Evolutionary conservation across 2,888 invertebrate species (phyloP).

Genomic region (Latrodectus elegans): DNA sequence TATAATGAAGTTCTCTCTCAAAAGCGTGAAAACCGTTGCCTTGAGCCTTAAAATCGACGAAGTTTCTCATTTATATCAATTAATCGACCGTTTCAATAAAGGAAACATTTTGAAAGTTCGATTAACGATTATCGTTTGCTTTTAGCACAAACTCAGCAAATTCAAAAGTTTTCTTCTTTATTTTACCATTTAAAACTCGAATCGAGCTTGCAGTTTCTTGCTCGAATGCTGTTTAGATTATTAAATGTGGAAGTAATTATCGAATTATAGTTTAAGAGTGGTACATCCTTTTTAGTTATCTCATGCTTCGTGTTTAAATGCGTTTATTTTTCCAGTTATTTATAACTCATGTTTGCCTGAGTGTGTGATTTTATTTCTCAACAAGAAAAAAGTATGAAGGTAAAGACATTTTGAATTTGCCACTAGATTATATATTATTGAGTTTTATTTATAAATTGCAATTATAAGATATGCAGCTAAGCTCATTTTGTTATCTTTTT

Average conservation of each 20-base stretch:
- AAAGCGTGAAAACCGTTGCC: slow-evolving; percentile 15
- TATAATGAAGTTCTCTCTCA: not conserved
- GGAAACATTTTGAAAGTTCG: slow-evolving; percentile 30
- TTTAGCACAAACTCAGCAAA: not conserved
- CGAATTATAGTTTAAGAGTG: not conserved
- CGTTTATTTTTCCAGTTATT: too few relatives aligned
- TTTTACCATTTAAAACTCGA: not conserved
- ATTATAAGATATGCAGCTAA: too few relatives aligned
- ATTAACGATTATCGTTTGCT: slow-evolving; percentile 14
- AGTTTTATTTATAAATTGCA: too few relatives aligned
- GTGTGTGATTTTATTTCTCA: too few relatives aligned
- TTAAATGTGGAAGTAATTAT: not conserved
- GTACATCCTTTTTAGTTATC: too few relatives aligned
- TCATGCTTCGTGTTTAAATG: too few relatives aligned
- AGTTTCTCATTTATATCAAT: slow-evolving; percentile 12
- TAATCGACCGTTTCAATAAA: slow-evolving; percentile 22
- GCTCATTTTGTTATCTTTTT: too few relatives aligned
- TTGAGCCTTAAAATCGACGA: slow-evolving; percentile 2
- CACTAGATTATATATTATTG: too few relatives aligned
- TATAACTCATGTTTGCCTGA: too few relatives aligned
- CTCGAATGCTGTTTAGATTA: not conserved
- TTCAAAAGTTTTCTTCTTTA: not conserved
- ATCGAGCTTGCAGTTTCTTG: not conserved
- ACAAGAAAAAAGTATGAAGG: too few relatives aligned
- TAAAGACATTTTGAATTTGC: too few relatives aligned